These are phyloP conservation scores for Apantesis nais DNA, from an alignment of 2,888 invertebrate genomes.

Conservation along the genomic window DNA sequence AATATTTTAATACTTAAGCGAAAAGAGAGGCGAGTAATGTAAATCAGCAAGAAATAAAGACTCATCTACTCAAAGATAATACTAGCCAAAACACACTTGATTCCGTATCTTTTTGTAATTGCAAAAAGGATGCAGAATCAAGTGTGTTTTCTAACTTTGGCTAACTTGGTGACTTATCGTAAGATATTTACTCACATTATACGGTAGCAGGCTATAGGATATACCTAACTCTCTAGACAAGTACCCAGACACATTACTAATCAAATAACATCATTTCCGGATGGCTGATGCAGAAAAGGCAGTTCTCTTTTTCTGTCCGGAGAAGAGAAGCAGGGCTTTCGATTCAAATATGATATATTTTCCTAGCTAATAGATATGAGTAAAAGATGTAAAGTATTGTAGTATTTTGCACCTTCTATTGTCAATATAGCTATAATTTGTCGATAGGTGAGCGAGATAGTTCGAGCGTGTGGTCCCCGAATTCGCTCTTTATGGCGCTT, in stretches of 20 bases:
- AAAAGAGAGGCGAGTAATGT: background rate
- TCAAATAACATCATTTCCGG: background rate
- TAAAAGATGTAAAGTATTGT: background rate
- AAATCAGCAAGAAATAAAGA: background rate
- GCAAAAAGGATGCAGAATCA: too few relatives aligned
- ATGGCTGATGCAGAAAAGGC: background rate
- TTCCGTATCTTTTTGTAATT: too few relatives aligned
- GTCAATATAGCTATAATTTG: background rate
- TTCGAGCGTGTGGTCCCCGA: conserved; percentile 72
- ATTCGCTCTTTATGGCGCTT: conserved; percentile 79
- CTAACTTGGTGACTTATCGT: background rate
- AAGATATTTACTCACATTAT: background rate
- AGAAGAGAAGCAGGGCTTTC: background rate
- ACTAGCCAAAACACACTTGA: too few relatives aligned
- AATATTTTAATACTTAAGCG: background rate
- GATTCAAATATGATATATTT: too few relatives aligned
- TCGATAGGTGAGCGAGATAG: conserved; percentile 70
- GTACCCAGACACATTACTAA: too few relatives aligned
- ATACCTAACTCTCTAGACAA: too few relatives aligned
- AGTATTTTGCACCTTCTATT: background rate
- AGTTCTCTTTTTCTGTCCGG: background rate
- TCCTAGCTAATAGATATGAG: background rate
- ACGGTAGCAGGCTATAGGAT: too few relatives aligned
- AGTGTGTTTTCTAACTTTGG: background rate
- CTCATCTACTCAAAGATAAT: background rate